A percentile compares a stretch with the other conserved stretches of the same genome.
Evolutionary conservation across 2,888 invertebrate species (phyloP).

Genomic region (Trissolcus japonicus): DNA sequence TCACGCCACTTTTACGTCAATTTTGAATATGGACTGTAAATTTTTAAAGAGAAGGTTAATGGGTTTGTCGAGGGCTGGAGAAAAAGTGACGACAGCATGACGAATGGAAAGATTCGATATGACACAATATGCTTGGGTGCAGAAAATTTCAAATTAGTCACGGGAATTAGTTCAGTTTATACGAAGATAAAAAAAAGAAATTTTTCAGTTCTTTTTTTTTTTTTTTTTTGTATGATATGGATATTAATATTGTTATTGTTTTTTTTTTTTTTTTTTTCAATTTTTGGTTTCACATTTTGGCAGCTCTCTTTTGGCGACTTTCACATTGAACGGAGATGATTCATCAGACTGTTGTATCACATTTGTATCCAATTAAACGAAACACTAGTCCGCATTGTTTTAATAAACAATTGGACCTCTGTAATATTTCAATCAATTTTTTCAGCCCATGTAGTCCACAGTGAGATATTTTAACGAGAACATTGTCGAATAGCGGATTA

Average conservation of each 20-base stretch:
- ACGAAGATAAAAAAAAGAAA: no score
- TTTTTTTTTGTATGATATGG: no score
- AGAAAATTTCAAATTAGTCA: constrained; percentile 42
- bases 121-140: constrained; percentile 29
- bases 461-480: constrained; percentile 70
- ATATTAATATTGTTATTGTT: no score
- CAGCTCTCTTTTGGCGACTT: no score
- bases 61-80: constrained; percentile 1
- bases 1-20: constrained; percentile 3
- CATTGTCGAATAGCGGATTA: constrained; percentile 70
- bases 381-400: constrained; percentile 39
- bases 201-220: no score
- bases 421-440: constrained; percentile 56
- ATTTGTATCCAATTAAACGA: constrained; percentile 32
- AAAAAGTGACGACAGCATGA: constrained; percentile 47
- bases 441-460: constrained; percentile 46
- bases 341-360: constrained; percentile 34
- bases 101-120: constrained; percentile 25
- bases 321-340: constrained; percentile 26
- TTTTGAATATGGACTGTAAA: constrained; percentile 11
- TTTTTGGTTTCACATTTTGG: no score
- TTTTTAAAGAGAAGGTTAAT: constrained; percentile 21
- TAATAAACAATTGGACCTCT: constrained; percentile 52
- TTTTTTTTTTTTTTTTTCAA: no score
- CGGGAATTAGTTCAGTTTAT: constrained; percentile 19